Percentiles rank a stretch among this genome's conserved stretches.
Evolutionary conservation across 2,797 vertebrate species (phyloP).

Genomic region (Florisuga fusca): DNA sequence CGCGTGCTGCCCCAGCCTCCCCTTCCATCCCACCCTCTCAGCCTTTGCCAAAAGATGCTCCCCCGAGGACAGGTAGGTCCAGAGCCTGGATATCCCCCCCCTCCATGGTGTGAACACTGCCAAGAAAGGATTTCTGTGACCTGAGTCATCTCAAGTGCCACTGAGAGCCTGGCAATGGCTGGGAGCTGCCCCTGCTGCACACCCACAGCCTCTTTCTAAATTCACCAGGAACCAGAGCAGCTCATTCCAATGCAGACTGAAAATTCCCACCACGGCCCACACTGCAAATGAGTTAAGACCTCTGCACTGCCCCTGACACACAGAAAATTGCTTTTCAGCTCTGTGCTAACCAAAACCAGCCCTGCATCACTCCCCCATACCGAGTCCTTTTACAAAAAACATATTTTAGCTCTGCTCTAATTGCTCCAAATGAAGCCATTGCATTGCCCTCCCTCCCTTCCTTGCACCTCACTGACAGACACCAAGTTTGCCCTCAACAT

Average conservation of each 20-base stretch:
- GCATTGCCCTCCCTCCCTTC: neutral
- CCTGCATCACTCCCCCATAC: neutral
- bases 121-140: neutral
- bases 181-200: neutral
- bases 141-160: neutral
- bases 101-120: rapidly evolving
- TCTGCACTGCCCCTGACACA: rapidly evolving
- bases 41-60: neutral
- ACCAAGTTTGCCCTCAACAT: neutral
- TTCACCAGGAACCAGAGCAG: neutral
- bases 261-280: neutral
- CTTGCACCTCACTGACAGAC: neutral
- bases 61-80: neutral
- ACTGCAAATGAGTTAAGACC: neutral
- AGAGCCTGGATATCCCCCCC: neutral
- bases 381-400: neutral
- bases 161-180: neutral
- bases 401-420: neutral
- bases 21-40: neutral
- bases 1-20: rapidly evolving
- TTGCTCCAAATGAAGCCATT: conserved; percentile 10
- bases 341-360: neutral
- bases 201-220: neutral
- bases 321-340: neutral
- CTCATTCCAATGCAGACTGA: neutral